phyloP scores from a whole-genome alignment of 1,140 invertebrate genomes.

The Lycorma delicatula region DNA sequence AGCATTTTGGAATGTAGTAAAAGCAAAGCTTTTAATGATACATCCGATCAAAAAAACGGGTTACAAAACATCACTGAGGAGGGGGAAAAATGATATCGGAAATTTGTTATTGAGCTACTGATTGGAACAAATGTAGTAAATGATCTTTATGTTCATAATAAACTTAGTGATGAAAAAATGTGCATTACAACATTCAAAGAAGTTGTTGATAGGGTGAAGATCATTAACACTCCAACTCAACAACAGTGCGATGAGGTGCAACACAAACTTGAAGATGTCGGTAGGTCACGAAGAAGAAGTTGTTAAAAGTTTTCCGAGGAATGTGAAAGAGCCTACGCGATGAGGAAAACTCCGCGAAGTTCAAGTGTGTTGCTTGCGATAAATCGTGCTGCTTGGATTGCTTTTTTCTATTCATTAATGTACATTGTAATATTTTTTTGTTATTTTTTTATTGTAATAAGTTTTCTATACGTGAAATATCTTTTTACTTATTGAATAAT shows the following conservation, averaged over 20 bases:
- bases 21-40: background rate
- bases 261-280: background rate
- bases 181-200: background rate
- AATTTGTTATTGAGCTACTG: background rate
- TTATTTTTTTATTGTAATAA: too few relatives aligned
- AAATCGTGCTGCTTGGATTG: background rate
- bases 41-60: background rate
- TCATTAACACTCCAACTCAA: background rate
- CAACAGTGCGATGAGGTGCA: background rate
- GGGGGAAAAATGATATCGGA: background rate
- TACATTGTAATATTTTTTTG: too few relatives aligned
- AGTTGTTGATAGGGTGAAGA: background rate
- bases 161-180: background rate
- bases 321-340: background rate
- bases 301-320: background rate
- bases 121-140: background rate
- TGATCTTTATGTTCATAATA: background rate
- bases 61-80: background rate
- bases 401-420: too few relatives aligned
- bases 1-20: background rate
- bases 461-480: too few relatives aligned
- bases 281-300: background rate
- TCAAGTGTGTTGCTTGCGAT: background rate
- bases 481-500: too few relatives aligned
- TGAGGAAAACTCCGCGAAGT: background rate